These are phyloP conservation scores for Corythaeola cristata DNA, from an alignment of 2,113 vertebrate genomes.

Conservation along the genomic window DNA sequence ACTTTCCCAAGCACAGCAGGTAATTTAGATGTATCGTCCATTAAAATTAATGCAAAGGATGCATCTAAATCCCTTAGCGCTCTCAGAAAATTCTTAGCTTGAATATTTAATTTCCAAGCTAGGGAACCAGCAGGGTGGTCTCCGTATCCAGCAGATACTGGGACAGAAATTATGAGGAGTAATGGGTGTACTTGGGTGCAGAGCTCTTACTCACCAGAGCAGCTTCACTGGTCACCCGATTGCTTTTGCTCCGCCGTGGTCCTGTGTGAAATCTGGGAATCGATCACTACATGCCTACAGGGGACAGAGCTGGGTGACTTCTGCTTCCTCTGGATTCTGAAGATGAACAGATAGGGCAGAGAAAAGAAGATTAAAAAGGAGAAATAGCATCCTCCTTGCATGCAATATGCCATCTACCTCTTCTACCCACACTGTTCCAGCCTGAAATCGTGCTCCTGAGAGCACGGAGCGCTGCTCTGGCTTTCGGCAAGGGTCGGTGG, in stretches of 20 bases:
- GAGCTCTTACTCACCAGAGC: background rate
- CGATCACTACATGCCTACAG: background rate
- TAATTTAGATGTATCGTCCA: conserved; percentile 22
- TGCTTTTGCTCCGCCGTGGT: background rate
- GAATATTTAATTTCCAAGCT: conserved; percentile 3
- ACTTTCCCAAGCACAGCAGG: conserved; percentile 19
- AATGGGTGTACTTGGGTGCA: background rate
- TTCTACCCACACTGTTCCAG: background rate
- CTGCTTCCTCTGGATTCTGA: background rate
- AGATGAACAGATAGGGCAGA: background rate
- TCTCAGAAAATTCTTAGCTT: background rate
- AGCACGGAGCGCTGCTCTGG: background rate
- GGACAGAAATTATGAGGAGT: background rate
- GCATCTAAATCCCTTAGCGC: background rate
- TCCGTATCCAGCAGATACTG: background rate
- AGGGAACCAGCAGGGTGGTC: background rate
- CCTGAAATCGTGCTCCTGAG: background rate
- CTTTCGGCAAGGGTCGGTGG: background rate
- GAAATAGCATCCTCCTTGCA: background rate
- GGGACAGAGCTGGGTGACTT: background rate
- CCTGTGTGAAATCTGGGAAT: background rate
- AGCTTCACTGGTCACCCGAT: background rate
- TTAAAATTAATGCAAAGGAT: conserved; percentile 48
- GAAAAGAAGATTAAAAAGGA: background rate
- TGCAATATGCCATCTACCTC: too few relatives aligned